A percentile compares a stretch with the other conserved stretches of the same genome.
These are phyloP conservation scores for Ceratosolen fusciceps DNA, from an alignment of 1,140 invertebrate genomes.

Conservation along the genomic window DNA sequence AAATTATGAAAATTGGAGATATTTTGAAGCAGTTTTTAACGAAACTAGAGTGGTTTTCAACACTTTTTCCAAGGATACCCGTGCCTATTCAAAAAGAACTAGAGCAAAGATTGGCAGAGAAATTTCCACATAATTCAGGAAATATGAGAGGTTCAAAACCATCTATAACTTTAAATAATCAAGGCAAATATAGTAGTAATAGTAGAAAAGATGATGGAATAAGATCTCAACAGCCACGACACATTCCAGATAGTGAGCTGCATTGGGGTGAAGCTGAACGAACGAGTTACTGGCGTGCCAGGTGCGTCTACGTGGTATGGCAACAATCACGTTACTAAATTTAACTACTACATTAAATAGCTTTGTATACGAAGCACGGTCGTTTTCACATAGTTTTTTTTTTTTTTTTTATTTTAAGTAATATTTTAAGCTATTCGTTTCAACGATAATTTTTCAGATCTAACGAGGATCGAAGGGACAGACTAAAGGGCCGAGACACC, in stretches of 20 bases:
- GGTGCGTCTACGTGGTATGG: slow-evolving; percentile 72
- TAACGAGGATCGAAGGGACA: slow-evolving; percentile 65
- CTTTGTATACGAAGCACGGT: slow-evolving; percentile 18
- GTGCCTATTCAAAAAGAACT: slow-evolving; percentile 97
- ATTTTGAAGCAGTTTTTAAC: slow-evolving; percentile 94
- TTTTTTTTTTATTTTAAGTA: not conserved
- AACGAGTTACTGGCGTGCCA: slow-evolving; percentile 71
- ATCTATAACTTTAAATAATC: slow-evolving; percentile 67
- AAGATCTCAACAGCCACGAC: slow-evolving; percentile 60
- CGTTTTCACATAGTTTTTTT: slow-evolving; percentile 21
- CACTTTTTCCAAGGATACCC: slow-evolving; percentile 98
- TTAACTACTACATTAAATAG: slow-evolving; percentile 14
- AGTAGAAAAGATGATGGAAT: slow-evolving; percentile 63
- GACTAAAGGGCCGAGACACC: slow-evolving; percentile 58
- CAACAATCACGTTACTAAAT: slow-evolving; percentile 67
- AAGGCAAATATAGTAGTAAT: slow-evolving; percentile 64
- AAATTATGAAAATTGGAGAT: slow-evolving; percentile 93
- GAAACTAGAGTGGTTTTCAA: slow-evolving; percentile 98
- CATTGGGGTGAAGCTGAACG: slow-evolving; percentile 72
- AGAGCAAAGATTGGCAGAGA: slow-evolving; percentile 80
- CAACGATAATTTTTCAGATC: slow-evolving; percentile 59
- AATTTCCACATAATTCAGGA: slow-evolving; percentile 69
- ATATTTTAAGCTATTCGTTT: slow-evolving; percentile 10
- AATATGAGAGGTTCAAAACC: slow-evolving; percentile 66
- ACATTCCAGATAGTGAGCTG: slow-evolving; percentile 72